Evolutionary conservation across 2,797 vertebrate species (phyloP).

Genomic region (Parambassis ranga): DNA sequence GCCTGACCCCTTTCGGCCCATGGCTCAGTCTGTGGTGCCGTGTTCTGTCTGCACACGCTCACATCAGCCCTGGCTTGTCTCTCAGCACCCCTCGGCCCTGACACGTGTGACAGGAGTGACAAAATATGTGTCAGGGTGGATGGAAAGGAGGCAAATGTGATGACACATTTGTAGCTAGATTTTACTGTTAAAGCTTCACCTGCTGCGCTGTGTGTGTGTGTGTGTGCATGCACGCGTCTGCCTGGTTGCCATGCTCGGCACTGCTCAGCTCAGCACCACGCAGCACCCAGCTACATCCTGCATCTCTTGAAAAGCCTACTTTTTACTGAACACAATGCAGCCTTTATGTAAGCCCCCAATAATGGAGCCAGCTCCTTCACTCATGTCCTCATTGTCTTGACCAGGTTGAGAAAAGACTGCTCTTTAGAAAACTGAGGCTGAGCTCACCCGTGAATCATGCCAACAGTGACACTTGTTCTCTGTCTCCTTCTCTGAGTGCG

Average conservation of each 20-base stretch:
- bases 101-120: conserved; percentile 23
- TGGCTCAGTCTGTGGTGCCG: conserved; percentile 15
- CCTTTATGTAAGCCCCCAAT: conserved; percentile 61
- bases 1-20: conserved; percentile 9
- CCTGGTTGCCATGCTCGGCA: conserved; percentile 46
- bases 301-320: conserved; percentile 33
- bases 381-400: conserved; percentile 77
- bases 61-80: background rate
- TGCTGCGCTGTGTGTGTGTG: conserved; percentile 19
- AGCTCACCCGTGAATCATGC: conserved; percentile 71
- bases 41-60: background rate
- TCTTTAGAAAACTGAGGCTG: conserved; percentile 70
- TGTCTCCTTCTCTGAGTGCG: conserved; percentile 14
- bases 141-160: background rate
- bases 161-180: background rate
- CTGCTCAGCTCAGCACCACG: conserved; percentile 25
- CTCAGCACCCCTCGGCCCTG: conserved; percentile 3
- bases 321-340: conserved; percentile 54
- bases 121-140: background rate
- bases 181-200: conserved; percentile 19
- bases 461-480: conserved; percentile 57
- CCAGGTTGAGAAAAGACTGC: conserved; percentile 72
- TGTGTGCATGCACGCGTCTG: conserved; percentile 7
- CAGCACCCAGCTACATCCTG: conserved; percentile 37
- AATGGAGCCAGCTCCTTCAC: conserved; percentile 68